A percentile compares a stretch with the other conserved stretches of the same genome.
These are phyloP conservation scores for Thyatira batis DNA, from an alignment of 2,888 invertebrate species.

Conservation along the genomic window DNA sequence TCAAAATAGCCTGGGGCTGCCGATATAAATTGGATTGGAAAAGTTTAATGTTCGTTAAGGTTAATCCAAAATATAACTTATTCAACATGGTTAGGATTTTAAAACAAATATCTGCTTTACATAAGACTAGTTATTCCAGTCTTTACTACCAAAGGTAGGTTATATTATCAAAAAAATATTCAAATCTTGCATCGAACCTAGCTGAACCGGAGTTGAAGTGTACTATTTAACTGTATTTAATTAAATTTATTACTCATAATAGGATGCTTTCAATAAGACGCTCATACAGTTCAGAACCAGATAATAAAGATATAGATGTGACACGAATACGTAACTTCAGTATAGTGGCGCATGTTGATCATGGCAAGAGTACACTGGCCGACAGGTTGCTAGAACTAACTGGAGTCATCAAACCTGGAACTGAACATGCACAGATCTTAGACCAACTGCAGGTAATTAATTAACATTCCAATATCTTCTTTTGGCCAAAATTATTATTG, in stretches of 20 bases:
- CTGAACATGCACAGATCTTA: constrained; percentile 86
- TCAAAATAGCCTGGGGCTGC: too few species aligned
- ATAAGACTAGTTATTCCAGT: not conserved
- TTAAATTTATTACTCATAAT: not conserved
- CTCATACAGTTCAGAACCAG: constrained; percentile 43
- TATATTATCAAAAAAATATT: not conserved
- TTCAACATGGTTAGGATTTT: not conserved
- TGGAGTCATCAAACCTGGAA: constrained; percentile 87
- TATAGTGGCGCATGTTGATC: constrained; percentile 99
- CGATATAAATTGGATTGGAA: too few species aligned
- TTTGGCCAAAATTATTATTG: not conserved
- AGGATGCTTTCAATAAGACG: constrained; percentile 38
- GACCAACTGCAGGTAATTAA: constrained; percentile 86
- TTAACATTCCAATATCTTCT: not conserved
- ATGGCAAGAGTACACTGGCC: constrained; percentile 98
- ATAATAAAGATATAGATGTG: constrained; percentile 42
- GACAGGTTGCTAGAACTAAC: constrained; percentile 97
- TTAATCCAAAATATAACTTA: too few species aligned
- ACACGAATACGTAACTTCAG: constrained; percentile 93
- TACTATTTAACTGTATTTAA: too few species aligned
- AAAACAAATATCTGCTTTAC: not conserved
- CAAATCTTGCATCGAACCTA: too few species aligned
- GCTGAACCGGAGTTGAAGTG: not conserved
- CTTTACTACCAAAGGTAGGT: not conserved
- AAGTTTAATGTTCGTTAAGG: too few species aligned